Conservation (phyloP, 2,113 vertebrate genomes). For the Pelecanoides urinatrix region DNA sequence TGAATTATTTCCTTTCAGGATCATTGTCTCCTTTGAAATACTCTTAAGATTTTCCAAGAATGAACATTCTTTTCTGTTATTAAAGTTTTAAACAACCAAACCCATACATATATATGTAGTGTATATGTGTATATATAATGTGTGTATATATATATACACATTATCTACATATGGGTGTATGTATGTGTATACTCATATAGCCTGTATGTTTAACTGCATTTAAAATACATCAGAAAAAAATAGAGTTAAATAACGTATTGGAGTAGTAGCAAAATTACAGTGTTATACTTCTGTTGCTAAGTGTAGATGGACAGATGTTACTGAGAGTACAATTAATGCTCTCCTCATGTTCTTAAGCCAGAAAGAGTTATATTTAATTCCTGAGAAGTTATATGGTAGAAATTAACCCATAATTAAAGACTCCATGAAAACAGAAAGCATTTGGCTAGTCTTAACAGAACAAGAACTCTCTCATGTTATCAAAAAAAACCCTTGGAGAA, state of each 20-base stretch:
- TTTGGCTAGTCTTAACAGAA: background rate
- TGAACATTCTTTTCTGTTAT: background rate
- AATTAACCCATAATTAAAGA: constrained; percentile 39
- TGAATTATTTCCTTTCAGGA: background rate
- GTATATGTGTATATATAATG: background rate
- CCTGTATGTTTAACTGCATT: background rate
- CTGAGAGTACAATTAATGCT: constrained; percentile 58
- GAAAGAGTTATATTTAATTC: constrained; percentile 48
- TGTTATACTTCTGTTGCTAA: constrained; percentile 4
- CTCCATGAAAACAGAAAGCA: background rate
- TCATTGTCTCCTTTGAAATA: background rate
- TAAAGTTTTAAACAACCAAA: background rate
- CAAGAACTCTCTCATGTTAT: background rate
- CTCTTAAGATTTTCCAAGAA: background rate
- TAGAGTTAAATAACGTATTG: background rate
- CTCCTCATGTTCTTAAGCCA: constrained; percentile 18
- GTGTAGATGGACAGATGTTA: constrained; percentile 33
- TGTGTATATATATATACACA: background rate
- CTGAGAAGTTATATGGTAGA: background rate
- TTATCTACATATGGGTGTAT: background rate
- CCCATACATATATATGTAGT: background rate
- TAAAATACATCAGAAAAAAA: background rate
- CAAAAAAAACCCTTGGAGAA: background rate
- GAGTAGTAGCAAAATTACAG: background rate
- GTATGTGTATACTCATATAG: background rate